Evolutionary conservation across 37 sponge, comb jelly and placozoan genomes (phyloP).

Genomic region (Haliclona indistincta): DNA sequence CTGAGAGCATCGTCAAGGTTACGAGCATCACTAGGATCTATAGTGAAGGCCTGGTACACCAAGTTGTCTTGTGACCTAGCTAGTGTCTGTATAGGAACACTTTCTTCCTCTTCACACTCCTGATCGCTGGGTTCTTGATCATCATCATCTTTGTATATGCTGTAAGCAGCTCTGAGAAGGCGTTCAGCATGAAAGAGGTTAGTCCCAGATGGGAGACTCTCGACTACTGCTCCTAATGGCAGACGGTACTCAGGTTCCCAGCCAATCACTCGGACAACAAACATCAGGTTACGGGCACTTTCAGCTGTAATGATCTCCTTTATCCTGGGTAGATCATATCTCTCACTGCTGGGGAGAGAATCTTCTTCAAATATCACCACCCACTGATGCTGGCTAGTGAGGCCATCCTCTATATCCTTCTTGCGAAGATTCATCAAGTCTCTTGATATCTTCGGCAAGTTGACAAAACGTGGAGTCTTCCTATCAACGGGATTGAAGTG

Average conservation of each 20-base stretch:
- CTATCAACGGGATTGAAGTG: conserved; percentile 56
- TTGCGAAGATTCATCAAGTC: background rate
- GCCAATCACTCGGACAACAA: conserved; percentile 42
- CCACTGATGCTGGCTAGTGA: background rate
- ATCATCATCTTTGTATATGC: background rate
- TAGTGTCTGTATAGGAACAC: background rate
- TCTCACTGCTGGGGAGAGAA: background rate
- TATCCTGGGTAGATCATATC: conserved; percentile 42
- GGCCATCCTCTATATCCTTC: background rate
- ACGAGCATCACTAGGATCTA: conserved; percentile 63
- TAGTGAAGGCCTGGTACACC: conserved; percentile 49
- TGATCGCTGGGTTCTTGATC: no score
- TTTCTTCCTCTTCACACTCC: background rate
- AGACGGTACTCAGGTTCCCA: conserved; percentile 37
- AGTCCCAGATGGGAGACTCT: conserved; percentile 2
- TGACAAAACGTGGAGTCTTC: conserved; percentile 49
- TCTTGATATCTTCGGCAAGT: conserved; percentile 60
- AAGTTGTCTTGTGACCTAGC: no score
- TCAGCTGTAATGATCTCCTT: conserved; percentile 45
- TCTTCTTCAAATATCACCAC: conserved; percentile 50
- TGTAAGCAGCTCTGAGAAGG: conserved; percentile 22
- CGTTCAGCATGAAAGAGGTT: conserved; percentile 49
- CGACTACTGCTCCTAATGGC: conserved; percentile 13
- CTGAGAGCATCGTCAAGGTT: conserved; percentile 78
- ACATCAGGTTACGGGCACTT: conserved; percentile 48